Evolutionary conservation across 2,797 vertebrate genomes (phyloP).

Genomic region (Centropyge bicolor): DNA sequence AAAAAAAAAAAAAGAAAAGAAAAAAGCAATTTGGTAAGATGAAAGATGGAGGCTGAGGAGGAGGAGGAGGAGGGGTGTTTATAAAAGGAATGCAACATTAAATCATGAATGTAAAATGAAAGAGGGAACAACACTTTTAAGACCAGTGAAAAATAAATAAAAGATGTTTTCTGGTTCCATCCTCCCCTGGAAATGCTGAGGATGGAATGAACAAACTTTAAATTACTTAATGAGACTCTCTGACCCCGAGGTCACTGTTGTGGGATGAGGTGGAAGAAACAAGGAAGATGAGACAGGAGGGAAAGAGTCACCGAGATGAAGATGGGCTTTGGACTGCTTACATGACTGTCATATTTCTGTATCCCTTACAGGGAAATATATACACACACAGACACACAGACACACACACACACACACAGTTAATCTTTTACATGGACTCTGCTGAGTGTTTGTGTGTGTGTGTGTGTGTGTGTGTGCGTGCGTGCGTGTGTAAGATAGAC

Average conservation of each 20-base stretch:
- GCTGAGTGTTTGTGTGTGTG: too few species aligned
- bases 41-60: conserved; percentile 17
- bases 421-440: too few species aligned
- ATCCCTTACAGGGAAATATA: conserved; percentile 17
- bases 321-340: not conserved
- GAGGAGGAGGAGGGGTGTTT: conserved; percentile 1
- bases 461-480: too few species aligned
- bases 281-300: not conserved
- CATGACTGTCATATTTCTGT: not conserved
- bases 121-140: not conserved
- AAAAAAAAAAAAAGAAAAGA: too few species aligned
- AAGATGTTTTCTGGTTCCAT: not conserved
- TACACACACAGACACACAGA: not conserved
- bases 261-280: not conserved
- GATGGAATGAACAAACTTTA: not conserved
- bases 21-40: not conserved
- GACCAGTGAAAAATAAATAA: not conserved
- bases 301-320: not conserved
- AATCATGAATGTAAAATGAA: conserved; percentile 10
- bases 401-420: not conserved
- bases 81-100: not conserved
- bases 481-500: too few species aligned
- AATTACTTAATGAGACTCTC: not conserved
- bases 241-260: not conserved
- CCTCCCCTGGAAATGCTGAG: not conserved